These are phyloP conservation scores for Hydrochoerus hydrochaeris DNA, from an alignment of 2,113 vertebrate genomes.

Conservation along the genomic window DNA sequence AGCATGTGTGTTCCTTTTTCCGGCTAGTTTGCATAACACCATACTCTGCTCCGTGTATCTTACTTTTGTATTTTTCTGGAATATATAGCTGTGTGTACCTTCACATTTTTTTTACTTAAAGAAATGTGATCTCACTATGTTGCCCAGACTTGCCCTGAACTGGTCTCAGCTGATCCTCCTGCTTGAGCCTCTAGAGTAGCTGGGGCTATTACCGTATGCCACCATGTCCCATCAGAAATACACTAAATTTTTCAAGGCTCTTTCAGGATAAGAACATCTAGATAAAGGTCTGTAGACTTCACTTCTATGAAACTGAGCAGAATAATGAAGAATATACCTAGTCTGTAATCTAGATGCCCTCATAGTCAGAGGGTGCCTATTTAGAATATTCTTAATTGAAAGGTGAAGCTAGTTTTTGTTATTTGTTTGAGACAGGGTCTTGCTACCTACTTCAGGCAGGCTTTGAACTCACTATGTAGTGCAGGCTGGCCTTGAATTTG, in stretches of 20 bases:
- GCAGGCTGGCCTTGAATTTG: not conserved
- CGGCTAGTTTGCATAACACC: not conserved
- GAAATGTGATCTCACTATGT: not conserved
- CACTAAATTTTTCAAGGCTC: not conserved
- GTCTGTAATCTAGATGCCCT: not conserved
- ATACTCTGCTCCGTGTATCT: not conserved
- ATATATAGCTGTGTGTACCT: not conserved
- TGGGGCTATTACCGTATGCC: not conserved
- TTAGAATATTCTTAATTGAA: not conserved
- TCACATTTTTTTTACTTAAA: not conserved
- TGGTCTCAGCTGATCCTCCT: not conserved
- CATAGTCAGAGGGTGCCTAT: not conserved
- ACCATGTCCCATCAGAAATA: not conserved
- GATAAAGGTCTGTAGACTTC: not conserved
- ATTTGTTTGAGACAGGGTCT: not conserved
- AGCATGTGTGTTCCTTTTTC: not conserved
- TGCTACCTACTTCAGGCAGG: not conserved
- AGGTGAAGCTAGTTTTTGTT: not conserved
- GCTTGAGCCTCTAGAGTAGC: not conserved
- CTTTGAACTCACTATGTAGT: not conserved
- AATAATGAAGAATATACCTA: not conserved
- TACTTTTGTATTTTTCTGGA: slow-evolving; percentile 5
- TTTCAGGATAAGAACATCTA: not conserved
- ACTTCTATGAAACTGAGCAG: not conserved
- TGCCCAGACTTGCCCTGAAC: not conserved